phyloP scores from a whole-genome alignment of 2,888 invertebrate species.

The Hirtodrosophila confusa region DNA sequence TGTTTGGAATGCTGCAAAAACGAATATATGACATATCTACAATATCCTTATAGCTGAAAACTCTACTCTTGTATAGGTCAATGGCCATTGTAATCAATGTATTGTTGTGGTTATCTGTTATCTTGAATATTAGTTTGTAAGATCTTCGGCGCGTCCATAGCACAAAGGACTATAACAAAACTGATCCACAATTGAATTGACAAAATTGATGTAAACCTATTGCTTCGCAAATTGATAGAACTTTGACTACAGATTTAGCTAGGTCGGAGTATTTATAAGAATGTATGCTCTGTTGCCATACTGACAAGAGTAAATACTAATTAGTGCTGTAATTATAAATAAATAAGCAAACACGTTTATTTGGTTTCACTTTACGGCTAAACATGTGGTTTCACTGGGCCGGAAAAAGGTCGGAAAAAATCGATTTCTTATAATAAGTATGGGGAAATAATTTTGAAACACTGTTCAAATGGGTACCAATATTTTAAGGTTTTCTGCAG shows the following conservation, averaged over 20 bases:
- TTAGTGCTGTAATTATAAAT: too few relatives aligned
- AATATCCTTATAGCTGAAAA: slow-evolving; percentile 65
- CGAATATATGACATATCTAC: slow-evolving; percentile 64
- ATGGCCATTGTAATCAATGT: slow-evolving; percentile 63
- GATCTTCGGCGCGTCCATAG: slow-evolving; percentile 71
- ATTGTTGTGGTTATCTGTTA: slow-evolving; percentile 24
- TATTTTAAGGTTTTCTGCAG: too few relatives aligned
- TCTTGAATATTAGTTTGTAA: slow-evolving; percentile 61
- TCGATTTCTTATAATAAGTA: too few relatives aligned
- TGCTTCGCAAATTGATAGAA: too few relatives aligned
- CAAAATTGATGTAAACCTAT: slow-evolving; percentile 9
- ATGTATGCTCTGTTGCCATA: too few relatives aligned
- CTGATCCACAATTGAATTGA: slow-evolving; percentile 32
- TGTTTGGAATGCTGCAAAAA: slow-evolving; percentile 79
- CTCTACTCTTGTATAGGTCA: slow-evolving; percentile 51
- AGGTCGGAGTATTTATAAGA: slow-evolving; percentile 19
- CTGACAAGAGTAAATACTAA: too few relatives aligned
- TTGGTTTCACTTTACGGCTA: too few relatives aligned
- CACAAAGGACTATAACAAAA: slow-evolving; percentile 44
- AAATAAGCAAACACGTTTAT: too few relatives aligned
- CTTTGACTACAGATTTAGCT: not conserved
- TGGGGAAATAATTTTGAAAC: too few relatives aligned
- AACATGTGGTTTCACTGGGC: too few relatives aligned
- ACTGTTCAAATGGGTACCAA: too few relatives aligned
- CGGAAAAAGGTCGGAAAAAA: too few relatives aligned